Evolutionary conservation across 1,140 invertebrate species (phyloP).

Genomic region (Aphidius gifuensis): DNA sequence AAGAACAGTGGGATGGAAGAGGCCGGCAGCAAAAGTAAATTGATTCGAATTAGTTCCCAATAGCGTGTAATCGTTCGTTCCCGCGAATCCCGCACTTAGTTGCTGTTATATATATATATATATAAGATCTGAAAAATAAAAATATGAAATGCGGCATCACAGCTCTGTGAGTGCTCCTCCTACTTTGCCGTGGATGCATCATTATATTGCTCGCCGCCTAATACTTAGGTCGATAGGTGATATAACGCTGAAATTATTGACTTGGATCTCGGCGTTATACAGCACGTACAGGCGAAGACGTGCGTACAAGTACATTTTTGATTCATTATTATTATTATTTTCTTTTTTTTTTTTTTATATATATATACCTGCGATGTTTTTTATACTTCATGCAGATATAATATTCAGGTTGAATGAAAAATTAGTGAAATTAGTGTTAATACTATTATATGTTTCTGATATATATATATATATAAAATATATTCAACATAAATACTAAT

Average conservation of each 20-base stretch:
- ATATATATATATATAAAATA: too few relatives aligned
- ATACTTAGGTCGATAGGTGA: constrained; percentile 54
- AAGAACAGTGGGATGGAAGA: not conserved
- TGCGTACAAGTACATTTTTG: constrained; percentile 13
- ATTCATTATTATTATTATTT: not conserved
- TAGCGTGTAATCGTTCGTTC: constrained; percentile 48
- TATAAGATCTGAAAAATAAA: not conserved
- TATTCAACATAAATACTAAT: too few relatives aligned
- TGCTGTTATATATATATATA: not conserved
- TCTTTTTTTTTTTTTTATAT: constrained; percentile 6
- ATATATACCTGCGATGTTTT: constrained; percentile 1
- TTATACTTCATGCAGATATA: not conserved
- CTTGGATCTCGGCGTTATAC: constrained; percentile 34
- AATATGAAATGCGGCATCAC: constrained; percentile 6
- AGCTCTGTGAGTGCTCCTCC: constrained; percentile 29
- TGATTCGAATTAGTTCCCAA: constrained; percentile 55
- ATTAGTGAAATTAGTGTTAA: too few relatives aligned
- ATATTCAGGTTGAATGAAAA: too few relatives aligned
- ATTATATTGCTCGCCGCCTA: constrained; percentile 53
- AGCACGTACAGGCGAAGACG: constrained; percentile 26
- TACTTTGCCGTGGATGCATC: constrained; percentile 45
- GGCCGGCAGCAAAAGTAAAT: constrained; percentile 37
- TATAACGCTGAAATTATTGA: constrained; percentile 50
- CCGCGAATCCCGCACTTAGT: constrained; percentile 30
- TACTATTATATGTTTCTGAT: too few relatives aligned